Base-by-base conservation (phyloP, 2,113 vertebrate genomes). In the Etheostoma spectabile region DNA sequence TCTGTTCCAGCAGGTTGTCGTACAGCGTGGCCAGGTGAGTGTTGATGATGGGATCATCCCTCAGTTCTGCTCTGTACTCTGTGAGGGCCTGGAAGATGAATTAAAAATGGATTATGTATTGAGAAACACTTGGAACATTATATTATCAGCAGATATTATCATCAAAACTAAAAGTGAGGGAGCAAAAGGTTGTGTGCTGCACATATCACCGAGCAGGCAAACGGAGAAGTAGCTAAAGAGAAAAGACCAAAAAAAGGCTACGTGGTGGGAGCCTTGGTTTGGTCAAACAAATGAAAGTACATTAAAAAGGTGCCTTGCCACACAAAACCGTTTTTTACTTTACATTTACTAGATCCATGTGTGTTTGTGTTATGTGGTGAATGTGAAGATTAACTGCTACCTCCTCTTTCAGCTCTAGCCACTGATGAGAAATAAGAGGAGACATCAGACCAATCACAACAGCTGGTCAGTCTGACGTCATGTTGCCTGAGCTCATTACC, bases 1-100 rank as follows among this genome's bases (percentile, higher is more conserved):
- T 99, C 93, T 99, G 97, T 90, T 99, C 98, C 96, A 99, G 94
- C 94, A 99, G 95, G 90, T 97, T 99, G 93, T 99, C 98, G 38
- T 99, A 99, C 56, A 99, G 95, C 89, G 96, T 98, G 79, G 96
- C 97, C 96, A 99, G 92, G 86, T 99, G 98, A 73, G 97, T 99
- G 92, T 94, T 98, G 88, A 99, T 99, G 89, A 99, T 99, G 11
- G 98, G 98, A 90, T 99, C 98, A 35, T 99, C 97, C 93, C 96
- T 96, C 94, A 99, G 96, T 86, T 99, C 98, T 77, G 96, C 96
- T 93, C 96, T 96, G 88, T 99, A 99, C 92, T 99, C 98, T 91
- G 97, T 98, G 90, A 99, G 95, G 68, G 98, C 98, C 98, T 99
- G 91, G 1, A 27, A 46, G 13, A 65, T 0, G 45, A 5, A n/a